Percentiles rank a stretch among this genome's conserved stretches.
These are phyloP conservation scores for Campoletis sonorensis DNA, from an alignment of 1,140 invertebrate genomes.

Conservation along the genomic window DNA sequence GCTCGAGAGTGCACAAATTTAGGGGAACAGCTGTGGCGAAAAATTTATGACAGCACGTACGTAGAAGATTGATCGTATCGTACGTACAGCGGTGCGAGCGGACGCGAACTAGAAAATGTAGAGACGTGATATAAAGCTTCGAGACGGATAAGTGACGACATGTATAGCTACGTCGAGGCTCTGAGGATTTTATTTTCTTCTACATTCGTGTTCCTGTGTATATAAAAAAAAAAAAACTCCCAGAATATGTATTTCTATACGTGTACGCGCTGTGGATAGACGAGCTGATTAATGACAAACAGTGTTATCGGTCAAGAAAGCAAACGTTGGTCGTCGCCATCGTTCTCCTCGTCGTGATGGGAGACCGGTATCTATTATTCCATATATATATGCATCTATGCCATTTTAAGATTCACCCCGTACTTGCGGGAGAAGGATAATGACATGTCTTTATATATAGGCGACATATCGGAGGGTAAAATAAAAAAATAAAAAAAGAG, in stretches of 20 bases:
- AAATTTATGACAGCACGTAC: constrained; percentile 10
- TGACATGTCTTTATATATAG: neutral
- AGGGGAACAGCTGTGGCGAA: neutral
- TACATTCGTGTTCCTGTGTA: neutral
- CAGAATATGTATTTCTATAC: neutral
- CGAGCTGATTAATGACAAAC: constrained; percentile 52
- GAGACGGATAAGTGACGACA: constrained; percentile 41
- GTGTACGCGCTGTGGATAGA: constrained; percentile 35
- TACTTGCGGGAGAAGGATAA: neutral
- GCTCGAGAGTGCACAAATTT: neutral
- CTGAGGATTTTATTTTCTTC: neutral
- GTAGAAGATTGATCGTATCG: neutral
- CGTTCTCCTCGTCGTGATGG: constrained; percentile 1
- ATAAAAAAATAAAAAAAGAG: neutral
- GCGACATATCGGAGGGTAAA: neutral
- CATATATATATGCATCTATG: neutral
- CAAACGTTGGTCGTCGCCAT: constrained; percentile 15
- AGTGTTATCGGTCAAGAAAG: constrained; percentile 20
- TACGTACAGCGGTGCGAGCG: neutral
- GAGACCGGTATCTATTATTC: neutral
- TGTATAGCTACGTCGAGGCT: constrained; percentile 9
- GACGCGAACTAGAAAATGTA: constrained; percentile 13
- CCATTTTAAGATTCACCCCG: neutral
- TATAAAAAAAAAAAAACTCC: neutral
- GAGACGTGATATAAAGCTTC: constrained; percentile 19